phyloP scores from a whole-genome alignment of 2,113 vertebrate genomes.

The Leptobrachium ailaonicum region DNA sequence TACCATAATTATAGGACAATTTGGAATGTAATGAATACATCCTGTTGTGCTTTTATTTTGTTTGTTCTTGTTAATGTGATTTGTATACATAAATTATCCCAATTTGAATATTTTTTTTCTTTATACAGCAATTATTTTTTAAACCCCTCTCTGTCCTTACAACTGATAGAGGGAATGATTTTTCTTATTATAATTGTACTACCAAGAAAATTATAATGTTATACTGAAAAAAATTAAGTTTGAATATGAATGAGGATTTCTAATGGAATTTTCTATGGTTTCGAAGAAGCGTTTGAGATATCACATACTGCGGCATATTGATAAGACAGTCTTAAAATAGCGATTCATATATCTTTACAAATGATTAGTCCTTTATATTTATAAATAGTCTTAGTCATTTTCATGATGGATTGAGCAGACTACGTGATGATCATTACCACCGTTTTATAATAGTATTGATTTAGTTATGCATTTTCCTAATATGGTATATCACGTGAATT shows the following conservation, averaged over 20 bases:
- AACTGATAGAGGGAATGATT: no score
- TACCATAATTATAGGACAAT: no score
- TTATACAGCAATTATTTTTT: no score
- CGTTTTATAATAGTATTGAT: constrained; percentile 23
- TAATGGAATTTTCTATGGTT: not conserved
- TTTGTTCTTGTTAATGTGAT: no score
- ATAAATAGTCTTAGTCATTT: not conserved
- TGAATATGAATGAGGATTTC: not conserved
- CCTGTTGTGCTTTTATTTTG: no score
- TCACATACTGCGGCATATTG: not conserved
- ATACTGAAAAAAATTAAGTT: no score
- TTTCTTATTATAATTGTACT: no score
- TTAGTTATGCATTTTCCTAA: constrained; percentile 15
- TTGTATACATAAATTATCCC: no score
- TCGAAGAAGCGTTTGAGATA: not conserved
- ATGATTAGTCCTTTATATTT: constrained; percentile 4
- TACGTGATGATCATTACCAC: constrained; percentile 3
- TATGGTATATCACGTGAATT: not conserved
- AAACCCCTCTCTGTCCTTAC: no score
- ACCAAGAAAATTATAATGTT: no score
- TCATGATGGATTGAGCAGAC: constrained; percentile 11
- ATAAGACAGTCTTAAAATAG: constrained; percentile 4
- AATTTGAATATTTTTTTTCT: no score
- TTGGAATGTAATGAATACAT: no score
- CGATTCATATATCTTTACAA: constrained; percentile 10